A percentile compares a stretch with the other conserved stretches of the same genome.
phyloP scores from a whole-genome alignment of 1,140 invertebrate genomes.

The Berghia stephanieae region DNA sequence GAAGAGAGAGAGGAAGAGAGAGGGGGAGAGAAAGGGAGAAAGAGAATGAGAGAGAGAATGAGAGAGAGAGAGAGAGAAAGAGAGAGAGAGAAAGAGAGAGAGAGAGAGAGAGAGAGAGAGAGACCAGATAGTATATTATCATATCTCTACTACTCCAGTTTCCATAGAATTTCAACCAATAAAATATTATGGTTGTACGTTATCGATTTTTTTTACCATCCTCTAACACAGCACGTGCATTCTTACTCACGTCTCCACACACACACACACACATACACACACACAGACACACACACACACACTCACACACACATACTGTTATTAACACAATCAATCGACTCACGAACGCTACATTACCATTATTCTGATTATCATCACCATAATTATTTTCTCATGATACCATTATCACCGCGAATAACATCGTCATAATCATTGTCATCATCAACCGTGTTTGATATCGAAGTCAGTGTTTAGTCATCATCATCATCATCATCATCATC shows the following conservation, averaged over 20 bases:
- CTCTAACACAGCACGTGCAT: not conserved
- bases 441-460: no score
- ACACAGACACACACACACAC: not conserved
- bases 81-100: not conserved
- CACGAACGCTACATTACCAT: no score
- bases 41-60: not conserved
- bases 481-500: slow-evolving; percentile 29
- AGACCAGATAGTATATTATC: not conserved
- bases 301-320: not conserved
- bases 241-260: not conserved
- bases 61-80: slow-evolving; percentile 14
- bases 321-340: no score
- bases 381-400: no score
- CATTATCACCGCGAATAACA: no score
- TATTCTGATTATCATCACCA: no score
- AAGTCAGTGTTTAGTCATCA: no score
- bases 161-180: no score
- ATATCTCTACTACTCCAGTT: no score
- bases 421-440: slow-evolving; percentile 24
- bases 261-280: not conserved
- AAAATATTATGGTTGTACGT: not conserved
- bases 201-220: not conserved
- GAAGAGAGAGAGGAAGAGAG: no score
- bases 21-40: not conserved
- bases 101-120: not conserved